Evolutionary conservation across 1,140 invertebrate genomes (phyloP).

Genomic region (Hydropsyche tenuis): DNA sequence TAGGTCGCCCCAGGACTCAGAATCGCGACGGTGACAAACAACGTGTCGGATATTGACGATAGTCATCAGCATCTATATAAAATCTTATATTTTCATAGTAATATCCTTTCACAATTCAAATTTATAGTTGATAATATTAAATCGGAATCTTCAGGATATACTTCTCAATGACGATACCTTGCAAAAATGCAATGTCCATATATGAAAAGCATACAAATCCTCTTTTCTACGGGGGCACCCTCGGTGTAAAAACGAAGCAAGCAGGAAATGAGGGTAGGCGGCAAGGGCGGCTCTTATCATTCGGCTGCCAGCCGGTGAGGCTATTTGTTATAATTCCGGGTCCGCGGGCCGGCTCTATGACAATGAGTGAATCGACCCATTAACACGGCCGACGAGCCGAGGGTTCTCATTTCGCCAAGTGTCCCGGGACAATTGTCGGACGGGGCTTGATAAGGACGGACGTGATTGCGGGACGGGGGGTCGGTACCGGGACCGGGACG

Average conservation of each 20-base stretch:
- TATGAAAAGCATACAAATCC: neutral
- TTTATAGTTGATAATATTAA: too few species aligned
- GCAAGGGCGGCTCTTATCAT: constrained; percentile 44
- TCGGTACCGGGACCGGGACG: neutral
- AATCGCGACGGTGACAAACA: too few species aligned
- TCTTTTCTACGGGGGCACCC: neutral
- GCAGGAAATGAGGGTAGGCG: constrained; percentile 26
- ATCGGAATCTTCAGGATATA: too few species aligned
- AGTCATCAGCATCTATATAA: too few species aligned
- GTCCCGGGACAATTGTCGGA: constrained; percentile 45
- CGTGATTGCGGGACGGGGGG: constrained; percentile 39
- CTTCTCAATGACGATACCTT: too few species aligned
- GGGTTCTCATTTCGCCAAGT: constrained; percentile 45
- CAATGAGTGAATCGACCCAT: constrained; percentile 49
- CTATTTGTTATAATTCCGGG: constrained; percentile 49
- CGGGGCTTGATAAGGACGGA: constrained; percentile 43
- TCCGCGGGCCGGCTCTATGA: constrained; percentile 34
- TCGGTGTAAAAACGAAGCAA: constrained; percentile 21
- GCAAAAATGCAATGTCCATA: too few species aligned
- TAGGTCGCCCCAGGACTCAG: too few species aligned
- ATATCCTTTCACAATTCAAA: too few species aligned
- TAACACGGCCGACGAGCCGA: constrained; percentile 42
- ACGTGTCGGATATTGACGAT: too few species aligned
- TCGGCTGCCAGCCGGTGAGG: constrained; percentile 44
- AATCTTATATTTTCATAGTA: too few species aligned